Percentiles rank a stretch among this genome's conserved stretches.
phyloP scores from a whole-genome alignment of 2,888 invertebrate species.

The Anarsia innoxiella region DNA sequence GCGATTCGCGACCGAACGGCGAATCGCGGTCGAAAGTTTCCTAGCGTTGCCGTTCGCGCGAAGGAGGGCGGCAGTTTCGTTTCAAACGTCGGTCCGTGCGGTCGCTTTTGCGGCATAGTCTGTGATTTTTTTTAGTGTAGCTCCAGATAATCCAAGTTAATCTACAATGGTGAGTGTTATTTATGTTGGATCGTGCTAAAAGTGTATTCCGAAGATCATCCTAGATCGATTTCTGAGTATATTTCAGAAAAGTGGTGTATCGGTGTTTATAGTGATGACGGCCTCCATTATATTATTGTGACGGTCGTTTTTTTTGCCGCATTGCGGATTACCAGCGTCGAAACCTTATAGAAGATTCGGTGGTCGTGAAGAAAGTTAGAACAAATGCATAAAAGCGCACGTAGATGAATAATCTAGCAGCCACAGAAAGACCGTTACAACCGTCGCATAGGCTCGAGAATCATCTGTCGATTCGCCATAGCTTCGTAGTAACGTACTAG shows the following conservation, averaged over 20 bases:
- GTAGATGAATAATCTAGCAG: not conserved
- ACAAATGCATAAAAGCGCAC: not conserved
- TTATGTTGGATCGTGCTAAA: constrained; percentile 53
- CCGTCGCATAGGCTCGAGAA: constrained; percentile 43
- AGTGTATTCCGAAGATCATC: constrained; percentile 52
- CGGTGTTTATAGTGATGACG: constrained; percentile 73
- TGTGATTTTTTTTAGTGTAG: constrained; percentile 77
- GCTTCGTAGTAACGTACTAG: constrained; percentile 40
- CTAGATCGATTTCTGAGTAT: constrained; percentile 41
- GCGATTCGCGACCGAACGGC: constrained; percentile 60
- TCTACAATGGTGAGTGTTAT: constrained; percentile 76
- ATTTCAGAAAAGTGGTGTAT: constrained; percentile 66
- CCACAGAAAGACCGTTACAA: constrained; percentile 16
- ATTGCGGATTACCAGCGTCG: constrained; percentile 60
- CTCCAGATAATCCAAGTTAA: constrained; percentile 76
- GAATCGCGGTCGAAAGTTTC: constrained; percentile 67
- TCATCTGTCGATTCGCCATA: constrained; percentile 64
- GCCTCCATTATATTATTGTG: constrained; percentile 75
- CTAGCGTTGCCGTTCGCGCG: constrained; percentile 69
- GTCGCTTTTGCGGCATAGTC: constrained; percentile 74
- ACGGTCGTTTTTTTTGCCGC: constrained; percentile 73
- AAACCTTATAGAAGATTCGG: constrained; percentile 25
- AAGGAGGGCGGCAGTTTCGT: constrained; percentile 76
- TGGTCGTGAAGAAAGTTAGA: constrained; percentile 4
- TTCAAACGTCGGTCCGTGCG: constrained; percentile 72